phyloP scores from a whole-genome alignment of 2,888 invertebrate species.

The Hydriomena furcata region DNA sequence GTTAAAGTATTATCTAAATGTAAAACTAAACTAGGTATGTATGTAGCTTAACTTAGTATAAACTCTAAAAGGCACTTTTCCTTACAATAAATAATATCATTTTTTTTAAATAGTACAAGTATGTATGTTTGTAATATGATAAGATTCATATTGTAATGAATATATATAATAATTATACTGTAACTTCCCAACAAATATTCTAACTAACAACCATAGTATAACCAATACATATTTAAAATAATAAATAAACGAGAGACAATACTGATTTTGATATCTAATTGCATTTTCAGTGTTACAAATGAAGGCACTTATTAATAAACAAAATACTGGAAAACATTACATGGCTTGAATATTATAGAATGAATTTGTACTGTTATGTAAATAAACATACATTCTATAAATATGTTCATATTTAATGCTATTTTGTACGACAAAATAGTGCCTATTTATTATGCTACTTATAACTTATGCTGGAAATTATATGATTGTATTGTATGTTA shows the following conservation, averaged over 20 bases:
- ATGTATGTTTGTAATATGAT: conserved; percentile 13
- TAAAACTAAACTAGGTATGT: conserved; percentile 33
- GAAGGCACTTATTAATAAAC: conserved; percentile 30
- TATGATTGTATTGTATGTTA: conserved; percentile 15
- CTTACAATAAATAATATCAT: conserved; percentile 61
- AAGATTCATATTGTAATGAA: conserved; percentile 14
- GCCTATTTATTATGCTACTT: conserved; percentile 35
- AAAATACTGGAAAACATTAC: conserved; percentile 9
- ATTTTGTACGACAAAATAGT: conserved; percentile 40
- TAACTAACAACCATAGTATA: conserved; percentile 20
- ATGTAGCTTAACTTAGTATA: conserved; percentile 20
- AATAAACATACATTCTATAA: conserved; percentile 31
- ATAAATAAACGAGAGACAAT: conserved; percentile 1
- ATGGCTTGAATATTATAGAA: conserved; percentile 17
- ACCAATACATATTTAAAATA: conserved; percentile 1
- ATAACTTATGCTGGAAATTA: conserved; percentile 23
- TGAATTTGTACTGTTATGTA: conserved; percentile 36
- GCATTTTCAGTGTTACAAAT: conserved; percentile 10
- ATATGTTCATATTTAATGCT: conserved; percentile 22
- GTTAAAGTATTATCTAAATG: conserved; percentile 31
- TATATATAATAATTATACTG: conserved; percentile 11
- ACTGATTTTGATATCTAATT: background rate
- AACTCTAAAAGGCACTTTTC: conserved; percentile 74
- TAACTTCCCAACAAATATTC: conserved; percentile 17
- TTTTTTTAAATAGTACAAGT: conserved; percentile 27